These are phyloP conservation scores for Grammomys surdaster DNA, from an alignment of 2,113 vertebrate genomes.

Conservation along the genomic window DNA sequence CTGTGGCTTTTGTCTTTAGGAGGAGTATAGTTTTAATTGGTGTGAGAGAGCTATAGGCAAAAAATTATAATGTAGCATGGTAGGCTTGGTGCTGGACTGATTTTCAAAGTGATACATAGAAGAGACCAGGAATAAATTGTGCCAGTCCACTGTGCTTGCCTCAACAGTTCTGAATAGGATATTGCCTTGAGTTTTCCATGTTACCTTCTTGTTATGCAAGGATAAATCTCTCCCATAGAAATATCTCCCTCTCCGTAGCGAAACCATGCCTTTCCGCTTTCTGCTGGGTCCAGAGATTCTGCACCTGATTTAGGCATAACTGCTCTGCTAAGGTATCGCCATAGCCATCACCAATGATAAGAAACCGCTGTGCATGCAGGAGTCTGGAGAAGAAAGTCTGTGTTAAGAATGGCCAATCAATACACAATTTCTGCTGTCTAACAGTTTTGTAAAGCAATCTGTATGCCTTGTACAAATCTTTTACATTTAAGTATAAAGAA, in stretches of 20 bases:
- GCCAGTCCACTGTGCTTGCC: too few species aligned
- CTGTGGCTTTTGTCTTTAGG: not conserved
- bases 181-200: not conserved
- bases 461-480: not conserved
- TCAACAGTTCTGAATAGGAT: not conserved
- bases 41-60: not conserved
- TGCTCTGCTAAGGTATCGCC: not conserved
- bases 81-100: not conserved
- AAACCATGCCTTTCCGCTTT: not conserved
- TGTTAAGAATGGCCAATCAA: not conserved
- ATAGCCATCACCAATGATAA: not conserved
- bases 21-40: constrained; percentile 3
- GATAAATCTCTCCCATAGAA: not conserved
- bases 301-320: accelerated
- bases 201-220: not conserved
- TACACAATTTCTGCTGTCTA: constrained; percentile 47
- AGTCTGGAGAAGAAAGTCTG: not conserved
- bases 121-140: not conserved
- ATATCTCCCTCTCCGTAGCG: constrained; percentile 8
- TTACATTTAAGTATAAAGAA: not conserved
- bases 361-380: not conserved
- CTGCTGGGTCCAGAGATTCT: not conserved
- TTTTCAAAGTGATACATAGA: not conserved
- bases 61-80: not conserved
- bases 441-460: constrained; percentile 24